Conservation (phyloP, 2,797 vertebrate genomes). For the Oceanodroma leucorhoa region DNA sequence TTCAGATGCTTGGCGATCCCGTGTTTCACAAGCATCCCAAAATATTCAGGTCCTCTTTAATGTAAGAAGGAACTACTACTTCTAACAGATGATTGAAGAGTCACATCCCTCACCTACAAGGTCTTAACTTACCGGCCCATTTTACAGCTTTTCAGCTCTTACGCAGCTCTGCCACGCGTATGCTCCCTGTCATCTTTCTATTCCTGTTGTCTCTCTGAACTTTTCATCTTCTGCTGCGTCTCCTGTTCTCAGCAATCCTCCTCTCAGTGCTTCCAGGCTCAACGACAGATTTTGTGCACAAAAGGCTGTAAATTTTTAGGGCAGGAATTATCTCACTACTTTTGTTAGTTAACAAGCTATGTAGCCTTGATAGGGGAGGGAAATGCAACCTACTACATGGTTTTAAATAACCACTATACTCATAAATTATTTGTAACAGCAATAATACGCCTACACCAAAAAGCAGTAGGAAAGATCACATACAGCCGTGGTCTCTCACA, state of each 20-base stretch:
- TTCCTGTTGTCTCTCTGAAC: background rate
- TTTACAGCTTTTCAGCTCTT: background rate
- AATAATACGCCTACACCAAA: conserved; percentile 38
- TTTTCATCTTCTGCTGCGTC: background rate
- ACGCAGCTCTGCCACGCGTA: accelerated
- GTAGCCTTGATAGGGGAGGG: background rate
- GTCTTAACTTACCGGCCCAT: background rate
- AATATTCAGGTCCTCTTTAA: background rate
- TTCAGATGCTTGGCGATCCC: background rate
- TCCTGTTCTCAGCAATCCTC: background rate
- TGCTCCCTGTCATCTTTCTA: background rate
- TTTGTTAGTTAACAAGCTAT: conserved; percentile 29
- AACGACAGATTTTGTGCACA: background rate
- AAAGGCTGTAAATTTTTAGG: conserved; percentile 27
- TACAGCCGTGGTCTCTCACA: conserved; percentile 2
- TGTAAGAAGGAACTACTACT: background rate
- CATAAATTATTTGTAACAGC: conserved; percentile 57
- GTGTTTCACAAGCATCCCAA: background rate
- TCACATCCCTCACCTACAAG: background rate
- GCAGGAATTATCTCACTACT: conserved; percentile 3
- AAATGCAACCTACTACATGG: conserved; percentile 25
- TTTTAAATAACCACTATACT: conserved; percentile 52
- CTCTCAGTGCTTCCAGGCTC: conserved; percentile 5
- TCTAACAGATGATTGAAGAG: background rate
- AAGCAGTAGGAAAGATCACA: conserved; percentile 9